phyloP scores from a whole-genome alignment of 2,888 invertebrate genomes.

The Dynastes hyllus region DNA sequence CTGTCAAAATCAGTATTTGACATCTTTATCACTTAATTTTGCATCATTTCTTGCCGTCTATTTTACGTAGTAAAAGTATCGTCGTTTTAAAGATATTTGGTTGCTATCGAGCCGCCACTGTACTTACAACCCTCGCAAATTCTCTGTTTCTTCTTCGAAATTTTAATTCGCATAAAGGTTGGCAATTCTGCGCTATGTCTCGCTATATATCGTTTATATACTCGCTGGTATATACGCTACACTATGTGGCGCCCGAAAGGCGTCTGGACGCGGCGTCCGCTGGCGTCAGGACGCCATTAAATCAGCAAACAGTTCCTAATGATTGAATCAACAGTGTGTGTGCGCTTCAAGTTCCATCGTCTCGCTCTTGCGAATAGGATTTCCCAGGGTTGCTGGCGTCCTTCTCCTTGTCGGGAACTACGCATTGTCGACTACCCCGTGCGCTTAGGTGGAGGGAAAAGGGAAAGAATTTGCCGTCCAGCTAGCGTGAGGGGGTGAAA shows the following conservation, averaged over 20 bases:
- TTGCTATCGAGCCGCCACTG: no score
- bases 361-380: constrained; percentile 6
- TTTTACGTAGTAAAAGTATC: no score
- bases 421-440: not conserved
- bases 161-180: not conserved
- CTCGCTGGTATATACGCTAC: constrained; percentile 55
- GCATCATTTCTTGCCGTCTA: no score
- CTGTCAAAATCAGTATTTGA: no score
- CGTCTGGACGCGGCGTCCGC: constrained; percentile 67
- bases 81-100: no score
- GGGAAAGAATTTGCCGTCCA: not conserved
- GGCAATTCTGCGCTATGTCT: no score
- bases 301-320: constrained; percentile 72
- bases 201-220: constrained; percentile 54
- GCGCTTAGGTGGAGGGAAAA: not conserved
- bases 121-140: not conserved
- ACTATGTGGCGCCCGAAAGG: constrained; percentile 58
- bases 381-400: not conserved
- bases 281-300: constrained; percentile 70
- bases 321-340: constrained; percentile 72
- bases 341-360: constrained; percentile 56
- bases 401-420: not conserved
- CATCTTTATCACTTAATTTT: no score
- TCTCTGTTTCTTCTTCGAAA: no score
- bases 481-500: not conserved